Evolutionary conservation across 2,113 vertebrate species (phyloP).

Genomic region (Tor tambroides): DNA sequence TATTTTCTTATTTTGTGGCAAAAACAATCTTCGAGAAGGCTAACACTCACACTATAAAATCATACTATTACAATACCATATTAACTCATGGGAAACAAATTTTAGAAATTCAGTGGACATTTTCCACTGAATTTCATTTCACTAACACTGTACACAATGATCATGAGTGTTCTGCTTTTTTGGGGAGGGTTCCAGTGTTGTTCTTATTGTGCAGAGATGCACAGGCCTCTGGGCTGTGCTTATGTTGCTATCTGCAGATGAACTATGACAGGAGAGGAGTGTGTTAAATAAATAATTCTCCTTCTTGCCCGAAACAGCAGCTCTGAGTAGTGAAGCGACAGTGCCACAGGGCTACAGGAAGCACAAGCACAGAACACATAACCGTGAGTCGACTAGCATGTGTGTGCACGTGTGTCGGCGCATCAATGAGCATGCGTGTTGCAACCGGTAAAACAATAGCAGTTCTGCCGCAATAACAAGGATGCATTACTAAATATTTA

Average conservation of each 20-base stretch:
- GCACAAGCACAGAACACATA: conserved; percentile 17
- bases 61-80: background rate
- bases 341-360: conserved; percentile 45
- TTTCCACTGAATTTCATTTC: background rate
- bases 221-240: conserved; percentile 26
- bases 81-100: background rate
- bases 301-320: conserved; percentile 51
- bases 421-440: background rate
- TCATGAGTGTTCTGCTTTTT: background rate
- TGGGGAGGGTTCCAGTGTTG: background rate
- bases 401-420: background rate
- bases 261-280: conserved; percentile 55
- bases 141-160: background rate
- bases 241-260: conserved; percentile 42
- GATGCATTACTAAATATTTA: background rate
- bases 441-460: background rate
- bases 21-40: too few species aligned
- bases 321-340: conserved; percentile 17
- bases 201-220: background rate
- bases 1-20: too few species aligned
- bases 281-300: conserved; percentile 68
- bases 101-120: background rate
- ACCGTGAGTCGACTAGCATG: too few species aligned
- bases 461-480: background rate
- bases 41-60: background rate